Conservation (phyloP, 2,113 vertebrate species). For the Etheostoma spectabile region DNA sequence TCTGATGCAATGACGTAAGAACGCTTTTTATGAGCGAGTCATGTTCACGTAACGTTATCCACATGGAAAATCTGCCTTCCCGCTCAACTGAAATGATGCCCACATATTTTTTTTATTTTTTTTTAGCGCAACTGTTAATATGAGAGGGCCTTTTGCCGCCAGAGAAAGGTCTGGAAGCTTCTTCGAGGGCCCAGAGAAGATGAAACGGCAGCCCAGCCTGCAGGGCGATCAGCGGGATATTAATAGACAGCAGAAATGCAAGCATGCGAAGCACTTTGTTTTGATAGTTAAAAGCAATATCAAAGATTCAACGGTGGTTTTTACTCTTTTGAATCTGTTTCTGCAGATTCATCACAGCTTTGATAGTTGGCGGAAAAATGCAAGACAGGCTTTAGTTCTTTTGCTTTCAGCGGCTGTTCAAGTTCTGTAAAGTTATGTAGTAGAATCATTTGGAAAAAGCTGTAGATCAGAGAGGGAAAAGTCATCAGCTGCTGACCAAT, state of each 20-base stretch:
- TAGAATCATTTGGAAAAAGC: neutral
- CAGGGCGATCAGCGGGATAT: slow-evolving; percentile 36
- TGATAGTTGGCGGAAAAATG: too few species aligned
- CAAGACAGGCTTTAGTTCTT: too few species aligned
- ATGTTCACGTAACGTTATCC: slow-evolving; percentile 5
- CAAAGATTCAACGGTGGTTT: neutral
- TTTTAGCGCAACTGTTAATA: slow-evolving; percentile 51
- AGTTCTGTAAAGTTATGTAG: neutral
- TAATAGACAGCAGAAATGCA: slow-evolving; percentile 58
- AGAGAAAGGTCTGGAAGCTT: slow-evolving; percentile 59
- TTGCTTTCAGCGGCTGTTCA: neutral
- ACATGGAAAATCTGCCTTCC: slow-evolving; percentile 32
- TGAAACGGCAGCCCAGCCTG: slow-evolving; percentile 61
- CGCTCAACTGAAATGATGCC: slow-evolving; percentile 36
- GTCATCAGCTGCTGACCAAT: neutral
- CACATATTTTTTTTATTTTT: slow-evolving; percentile 39
- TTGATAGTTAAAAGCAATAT: slow-evolving; percentile 32
- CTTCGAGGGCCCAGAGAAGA: slow-evolving; percentile 41
- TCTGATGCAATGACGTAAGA: neutral
- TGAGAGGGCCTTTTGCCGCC: slow-evolving; percentile 50
- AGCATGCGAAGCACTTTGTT: slow-evolving; percentile 51
- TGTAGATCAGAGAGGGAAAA: neutral
- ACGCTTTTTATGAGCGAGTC: slow-evolving; percentile 5
- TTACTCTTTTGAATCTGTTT: slow-evolving; percentile 15
- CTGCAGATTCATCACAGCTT: neutral